phyloP scores from a whole-genome alignment of 92 coral and sea anemone species.

The Umimayanthus kanabou region DNA sequence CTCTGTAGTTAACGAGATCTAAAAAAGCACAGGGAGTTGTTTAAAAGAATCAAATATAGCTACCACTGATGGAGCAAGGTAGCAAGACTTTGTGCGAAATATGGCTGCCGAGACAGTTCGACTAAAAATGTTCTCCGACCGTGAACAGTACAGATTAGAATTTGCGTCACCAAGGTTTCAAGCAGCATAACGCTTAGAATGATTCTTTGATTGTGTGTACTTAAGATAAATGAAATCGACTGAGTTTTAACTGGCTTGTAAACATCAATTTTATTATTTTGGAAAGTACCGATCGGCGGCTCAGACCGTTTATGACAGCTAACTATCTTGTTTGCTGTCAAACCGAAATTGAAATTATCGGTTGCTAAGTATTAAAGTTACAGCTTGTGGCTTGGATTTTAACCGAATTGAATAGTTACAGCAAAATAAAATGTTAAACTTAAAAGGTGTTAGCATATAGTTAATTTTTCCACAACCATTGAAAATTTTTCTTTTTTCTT shows the following conservation, averaged over 20 bases:
- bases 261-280: neutral
- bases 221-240: neutral
- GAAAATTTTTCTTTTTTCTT: too few species aligned
- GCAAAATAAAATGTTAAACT: too few species aligned
- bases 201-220: slow-evolving; percentile 18
- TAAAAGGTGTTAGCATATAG: too few species aligned
- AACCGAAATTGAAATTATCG: neutral
- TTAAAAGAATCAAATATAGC: neutral
- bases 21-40: neutral
- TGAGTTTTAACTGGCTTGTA: neutral
- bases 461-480: too few species aligned
- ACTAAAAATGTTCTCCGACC: too few species aligned
- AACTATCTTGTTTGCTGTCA: neutral
- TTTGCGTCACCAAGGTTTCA: neutral
- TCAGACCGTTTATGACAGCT: neutral
- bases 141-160: neutral
- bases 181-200: neutral
- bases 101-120: too few species aligned
- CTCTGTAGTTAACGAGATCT: neutral
- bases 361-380: neutral
- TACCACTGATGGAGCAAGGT: neutral
- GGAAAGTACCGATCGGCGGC: neutral
- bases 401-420: neutral
- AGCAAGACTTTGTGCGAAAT: neutral
- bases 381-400: neutral